Evolutionary conservation across 2,888 invertebrate genomes (phyloP), one percentile per base, ranked within the genome.

Genomic region (Camptogramma bilineatum): DNA sequence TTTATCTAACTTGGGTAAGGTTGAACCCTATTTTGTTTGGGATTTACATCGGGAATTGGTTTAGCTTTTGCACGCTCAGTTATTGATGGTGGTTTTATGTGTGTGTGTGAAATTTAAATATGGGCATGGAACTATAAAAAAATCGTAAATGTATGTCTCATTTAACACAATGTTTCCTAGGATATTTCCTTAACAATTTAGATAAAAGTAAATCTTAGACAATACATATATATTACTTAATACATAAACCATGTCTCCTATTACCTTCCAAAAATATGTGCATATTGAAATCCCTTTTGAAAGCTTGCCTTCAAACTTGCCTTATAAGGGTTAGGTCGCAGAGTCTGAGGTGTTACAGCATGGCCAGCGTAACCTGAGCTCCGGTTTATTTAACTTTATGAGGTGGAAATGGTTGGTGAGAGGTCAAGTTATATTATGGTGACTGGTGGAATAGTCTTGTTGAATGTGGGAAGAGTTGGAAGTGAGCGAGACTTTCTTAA

Each of bases 241-340:
- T 51, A 66, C 63, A 24, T 56, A 61, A 53, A 53, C 18, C 57
- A 57, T 65, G 60, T 68, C 52, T 17, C 48, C 54, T 59, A 57
- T 53, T 60, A 63, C 17, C 16, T 16, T 17, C 17, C 44, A 16
- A 66, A 28, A 64, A 51, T 64, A 64, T 69, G 60, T 52, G 63
- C 62, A 67, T 63, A 67, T 52, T 52, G 63, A 64, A 66, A 68
- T 56, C 52, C 67, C 65, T 73, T 72, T 75, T 76, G 76, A 80
- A 79, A 80, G 78, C 28, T 7, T 5, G 1, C 28, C 28, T n/a
- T n/a, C n/a, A n/a, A n/a, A n/a, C 74, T 60, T 67, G 59, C 70
- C 72, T 53, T 73, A 69, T 44, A 78, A 76, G 73, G 75, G 72
- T 66, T 61, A 71, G 74, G 74, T 77, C 70, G 56, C 60, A 71